Conservation (phyloP, 64 coral and sea anemone species). For the Pocillopora verrucosa region DNA sequence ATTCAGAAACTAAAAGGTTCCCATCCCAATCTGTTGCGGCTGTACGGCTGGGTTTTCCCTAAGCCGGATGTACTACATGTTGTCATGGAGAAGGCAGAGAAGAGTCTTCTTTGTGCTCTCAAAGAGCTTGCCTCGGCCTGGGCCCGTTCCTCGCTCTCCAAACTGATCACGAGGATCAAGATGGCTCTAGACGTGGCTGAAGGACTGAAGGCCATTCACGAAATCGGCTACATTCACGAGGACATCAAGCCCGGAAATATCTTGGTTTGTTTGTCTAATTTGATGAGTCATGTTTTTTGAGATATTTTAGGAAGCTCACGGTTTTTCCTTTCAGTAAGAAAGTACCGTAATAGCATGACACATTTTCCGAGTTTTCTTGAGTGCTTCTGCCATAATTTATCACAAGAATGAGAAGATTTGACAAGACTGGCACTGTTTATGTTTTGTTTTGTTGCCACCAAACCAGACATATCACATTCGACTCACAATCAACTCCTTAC, state of each 20-base stretch:
- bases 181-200: slow-evolving; percentile 53
- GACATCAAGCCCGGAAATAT: slow-evolving; percentile 62
- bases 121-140: not conserved
- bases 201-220: slow-evolving; percentile 49
- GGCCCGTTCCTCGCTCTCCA: too few species aligned
- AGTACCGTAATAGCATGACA: too few species aligned
- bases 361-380: too few species aligned
- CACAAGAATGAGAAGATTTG: too few species aligned
- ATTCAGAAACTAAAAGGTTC: slow-evolving; percentile 7
- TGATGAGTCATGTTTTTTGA: not conserved
- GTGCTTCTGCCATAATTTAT: too few species aligned
- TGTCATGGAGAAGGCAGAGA: slow-evolving; percentile 51
- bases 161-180: slow-evolving; percentile 9
- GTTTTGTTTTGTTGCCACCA: too few species aligned
- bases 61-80: slow-evolving; percentile 29
- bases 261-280: slow-evolving; percentile 20
- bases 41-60: slow-evolving; percentile 53
- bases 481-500: too few species aligned
- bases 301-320: too few species aligned
- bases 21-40: slow-evolving; percentile 37
- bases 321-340: too few species aligned
- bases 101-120: slow-evolving; percentile 1
- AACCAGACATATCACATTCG: too few species aligned
- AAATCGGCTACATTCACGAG: slow-evolving; percentile 44
- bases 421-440: too few species aligned